phyloP scores from a whole-genome alignment of 2,797 vertebrate genomes.

The Epinephelus malabaricus region DNA sequence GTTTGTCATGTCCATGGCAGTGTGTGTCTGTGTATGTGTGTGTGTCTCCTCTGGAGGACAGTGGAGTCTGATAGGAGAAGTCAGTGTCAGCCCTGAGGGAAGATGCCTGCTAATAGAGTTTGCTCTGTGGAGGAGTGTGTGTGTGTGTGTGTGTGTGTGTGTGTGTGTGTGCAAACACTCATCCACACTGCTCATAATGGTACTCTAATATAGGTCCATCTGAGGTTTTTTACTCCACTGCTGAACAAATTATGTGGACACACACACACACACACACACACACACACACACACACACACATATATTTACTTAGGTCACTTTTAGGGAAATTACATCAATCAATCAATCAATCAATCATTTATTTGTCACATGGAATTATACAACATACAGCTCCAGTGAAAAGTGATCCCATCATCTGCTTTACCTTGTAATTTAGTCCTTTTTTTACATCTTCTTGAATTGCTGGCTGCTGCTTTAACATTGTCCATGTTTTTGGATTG shows the following conservation, averaged over 20 bases:
- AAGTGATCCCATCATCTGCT: too few species aligned
- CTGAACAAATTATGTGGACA: neutral
- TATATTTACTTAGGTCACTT: too few species aligned
- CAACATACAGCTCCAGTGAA: too few species aligned
- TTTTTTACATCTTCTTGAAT: too few species aligned
- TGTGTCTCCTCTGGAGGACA: constrained; percentile 50
- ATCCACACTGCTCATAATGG: constrained; percentile 19
- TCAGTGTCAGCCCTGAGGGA: constrained; percentile 73
- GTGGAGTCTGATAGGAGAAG: constrained; percentile 76
- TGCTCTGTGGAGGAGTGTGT: constrained; percentile 62
- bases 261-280: too few species aligned
- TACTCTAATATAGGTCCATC: constrained; percentile 12
- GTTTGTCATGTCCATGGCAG: constrained; percentile 4
- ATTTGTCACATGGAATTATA: too few species aligned
- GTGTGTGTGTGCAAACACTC: constrained; percentile 3
- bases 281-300: too few species aligned
- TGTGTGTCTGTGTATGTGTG: constrained; percentile 23
- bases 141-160: constrained; percentile 32
- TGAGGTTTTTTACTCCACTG: constrained; percentile 8
- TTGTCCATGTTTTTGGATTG: too few species aligned
- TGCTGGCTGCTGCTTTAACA: too few species aligned
- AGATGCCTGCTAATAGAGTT: constrained; percentile 67
- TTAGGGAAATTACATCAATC: too few species aligned
- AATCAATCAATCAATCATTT: too few species aligned
- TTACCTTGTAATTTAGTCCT: too few species aligned